Base-by-base conservation (phyloP, 2,113 vertebrate genomes). In the Neolamprologus sp. region DNA sequence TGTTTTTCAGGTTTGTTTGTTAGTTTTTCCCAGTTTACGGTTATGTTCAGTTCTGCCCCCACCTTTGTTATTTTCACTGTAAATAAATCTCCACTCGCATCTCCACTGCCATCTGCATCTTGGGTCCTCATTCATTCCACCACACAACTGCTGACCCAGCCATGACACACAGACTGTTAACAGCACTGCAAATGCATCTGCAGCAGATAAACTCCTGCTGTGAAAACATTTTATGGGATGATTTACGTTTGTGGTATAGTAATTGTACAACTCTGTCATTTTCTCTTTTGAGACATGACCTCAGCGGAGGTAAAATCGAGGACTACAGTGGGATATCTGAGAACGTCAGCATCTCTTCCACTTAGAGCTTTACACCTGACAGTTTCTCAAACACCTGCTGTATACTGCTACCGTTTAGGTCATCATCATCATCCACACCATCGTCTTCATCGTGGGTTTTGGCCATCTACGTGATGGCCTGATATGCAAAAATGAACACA, bases 401-500 rank as follows among this genome's bases (percentile, higher is more conserved):
- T 58, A 87, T 9, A 0, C 80, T 28, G 0, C 33, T 85, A 2
- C 42, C 95, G 0, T 94, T 94, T 7, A 93, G 9, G 86, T 97
- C 12, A 96, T 97, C 1, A 96, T 97, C 0, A 79, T 98, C 42
- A 95, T 98, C 19, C 98, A 98, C 92, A 85, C 97, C 68, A 94
- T 97, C 0, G 97, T 99, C 37, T 98, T 98, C 1, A 79, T 96
- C 0, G 81, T 97, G 3, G 98, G 98, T 5, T 96, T 99, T 99
- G 86, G 98, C 96, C 92, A 98, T 99, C 87, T 99, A 98, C 0
- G 97, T 98, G 92, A 96, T 99, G 30, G 87, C 98, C 81, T 95
- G 97, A 3, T 97, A 98, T 2, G 94, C 97, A 95, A 98, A 98
- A 95, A 97, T 98, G 97, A 98, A 98, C 84, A 98, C 98, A 0